Evolutionary conservation across 2,113 vertebrate species (phyloP).

Genomic region (Pholis gunnellus): DNA sequence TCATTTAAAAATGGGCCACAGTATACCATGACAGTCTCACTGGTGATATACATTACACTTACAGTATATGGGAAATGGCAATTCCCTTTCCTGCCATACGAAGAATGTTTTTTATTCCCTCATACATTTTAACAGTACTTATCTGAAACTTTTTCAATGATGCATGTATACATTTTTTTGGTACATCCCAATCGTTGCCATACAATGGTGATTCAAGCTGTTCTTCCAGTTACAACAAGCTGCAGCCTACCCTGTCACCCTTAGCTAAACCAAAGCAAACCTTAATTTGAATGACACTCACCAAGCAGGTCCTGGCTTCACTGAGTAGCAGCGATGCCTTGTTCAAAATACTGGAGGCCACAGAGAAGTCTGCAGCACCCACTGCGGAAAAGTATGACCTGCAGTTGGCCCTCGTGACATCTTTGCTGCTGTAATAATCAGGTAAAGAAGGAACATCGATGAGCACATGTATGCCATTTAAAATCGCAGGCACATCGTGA

Average conservation of each 20-base stretch:
- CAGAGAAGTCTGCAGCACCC: constrained; percentile 68
- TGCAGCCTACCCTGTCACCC: not conserved
- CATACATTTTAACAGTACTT: too few relatives aligned
- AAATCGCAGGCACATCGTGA: not conserved
- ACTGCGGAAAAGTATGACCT: constrained; percentile 64
- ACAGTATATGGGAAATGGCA: not conserved
- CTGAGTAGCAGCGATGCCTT: constrained; percentile 38
- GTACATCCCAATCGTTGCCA: not conserved
- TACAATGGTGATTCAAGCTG: not conserved
- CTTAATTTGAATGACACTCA: constrained; percentile 35
- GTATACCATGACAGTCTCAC: not conserved
- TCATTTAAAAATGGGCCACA: not conserved
- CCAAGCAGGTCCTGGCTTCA: constrained; percentile 65
- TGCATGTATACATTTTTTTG: too few relatives aligned
- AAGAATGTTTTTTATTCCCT: not conserved
- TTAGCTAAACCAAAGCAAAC: not conserved
- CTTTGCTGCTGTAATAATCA: constrained; percentile 54
- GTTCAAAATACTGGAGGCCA: constrained; percentile 61
- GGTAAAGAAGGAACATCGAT: not conserved
- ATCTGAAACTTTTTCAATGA: too few relatives aligned
- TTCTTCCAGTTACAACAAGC: not conserved
- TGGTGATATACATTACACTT: not conserved
- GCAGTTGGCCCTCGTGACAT: constrained; percentile 59
- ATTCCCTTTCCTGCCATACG: not conserved
- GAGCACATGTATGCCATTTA: not conserved